Evolutionary conservation across 2,888 invertebrate species (phyloP).

Genomic region (Timandra comae): DNA sequence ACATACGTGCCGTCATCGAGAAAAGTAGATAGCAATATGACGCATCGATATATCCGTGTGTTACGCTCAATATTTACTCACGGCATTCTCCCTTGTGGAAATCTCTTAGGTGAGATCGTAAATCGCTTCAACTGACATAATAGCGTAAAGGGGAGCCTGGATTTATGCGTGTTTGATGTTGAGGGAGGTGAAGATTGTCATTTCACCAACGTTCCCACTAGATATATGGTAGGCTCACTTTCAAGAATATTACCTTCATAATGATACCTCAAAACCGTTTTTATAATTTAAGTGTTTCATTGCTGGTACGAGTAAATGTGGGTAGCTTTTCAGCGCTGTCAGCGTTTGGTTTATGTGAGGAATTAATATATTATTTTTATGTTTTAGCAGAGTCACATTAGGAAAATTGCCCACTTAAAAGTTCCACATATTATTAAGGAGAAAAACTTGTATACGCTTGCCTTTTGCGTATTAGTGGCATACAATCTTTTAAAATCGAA

Average conservation of each 20-base stretch:
- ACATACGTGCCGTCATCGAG: slow-evolving; percentile 6
- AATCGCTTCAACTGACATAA: slow-evolving; percentile 73
- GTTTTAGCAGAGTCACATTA: too few relatives aligned
- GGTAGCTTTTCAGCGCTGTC: too few relatives aligned
- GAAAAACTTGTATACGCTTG: too few relatives aligned
- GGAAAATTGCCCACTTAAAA: too few relatives aligned
- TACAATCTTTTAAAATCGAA: too few relatives aligned
- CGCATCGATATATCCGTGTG: slow-evolving; percentile 34
- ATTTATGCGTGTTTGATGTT: slow-evolving; percentile 73
- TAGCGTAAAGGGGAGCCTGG: slow-evolving; percentile 67
- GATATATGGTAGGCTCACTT: slow-evolving; percentile 41
- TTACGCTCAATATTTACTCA: slow-evolving; percentile 57
- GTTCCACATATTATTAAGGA: too few relatives aligned
- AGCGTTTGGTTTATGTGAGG: too few relatives aligned
- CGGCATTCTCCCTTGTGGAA: slow-evolving; percentile 58
- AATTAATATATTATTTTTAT: too few relatives aligned
- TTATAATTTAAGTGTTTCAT: slow-evolving; percentile 20
- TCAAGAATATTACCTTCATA: slow-evolving; percentile 33
- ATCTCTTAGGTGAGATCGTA: slow-evolving; percentile 70
- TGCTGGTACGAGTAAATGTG: slow-evolving; percentile 18
- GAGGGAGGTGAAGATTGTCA: slow-evolving; percentile 52
- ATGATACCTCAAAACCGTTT: slow-evolving; percentile 14
- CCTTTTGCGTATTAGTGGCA: too few relatives aligned
- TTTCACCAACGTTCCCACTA: slow-evolving; percentile 37
- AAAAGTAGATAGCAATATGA: slow-evolving; percentile 10